Evolutionary conservation across 1,140 invertebrate genomes (phyloP).

Genomic region (Megalonaias nervosa): DNA sequence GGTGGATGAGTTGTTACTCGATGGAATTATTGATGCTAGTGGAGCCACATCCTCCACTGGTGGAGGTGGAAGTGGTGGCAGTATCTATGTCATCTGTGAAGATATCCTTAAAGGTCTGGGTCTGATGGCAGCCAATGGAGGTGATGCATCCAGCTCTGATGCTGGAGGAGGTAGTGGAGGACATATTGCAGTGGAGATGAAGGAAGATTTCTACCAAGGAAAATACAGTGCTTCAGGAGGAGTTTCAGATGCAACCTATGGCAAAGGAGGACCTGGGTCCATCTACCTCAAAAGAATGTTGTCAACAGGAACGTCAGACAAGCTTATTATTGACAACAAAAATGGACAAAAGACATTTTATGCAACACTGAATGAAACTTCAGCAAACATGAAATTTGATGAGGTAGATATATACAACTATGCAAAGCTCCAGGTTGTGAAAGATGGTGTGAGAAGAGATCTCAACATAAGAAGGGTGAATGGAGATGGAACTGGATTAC

Average conservation of each 20-base stretch:
- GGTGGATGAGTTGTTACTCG: slow-evolving; percentile 45
- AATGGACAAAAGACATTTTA: slow-evolving; percentile 54
- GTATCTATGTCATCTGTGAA: slow-evolving; percentile 47
- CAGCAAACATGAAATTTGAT: slow-evolving; percentile 47
- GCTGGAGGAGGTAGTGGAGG: slow-evolving; percentile 60
- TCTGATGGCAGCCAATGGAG: slow-evolving; percentile 47
- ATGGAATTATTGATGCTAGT: slow-evolving; percentile 50
- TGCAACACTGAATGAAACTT: slow-evolving; percentile 48
- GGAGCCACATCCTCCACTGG: slow-evolving; percentile 40
- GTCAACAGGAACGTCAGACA: slow-evolving; percentile 32
- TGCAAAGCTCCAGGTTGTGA: slow-evolving; percentile 53
- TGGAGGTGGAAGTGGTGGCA: slow-evolving; percentile 62
- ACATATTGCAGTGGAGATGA: slow-evolving; percentile 51
- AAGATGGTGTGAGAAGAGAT: slow-evolving; percentile 41
- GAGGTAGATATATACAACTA: slow-evolving; percentile 52
- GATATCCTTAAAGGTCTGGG: slow-evolving; percentile 52
- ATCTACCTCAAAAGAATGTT: slow-evolving; percentile 35
- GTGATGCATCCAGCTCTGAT: slow-evolving; percentile 31
- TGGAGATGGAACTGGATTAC: slow-evolving; percentile 57
- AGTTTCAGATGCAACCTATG: slow-evolving; percentile 40
- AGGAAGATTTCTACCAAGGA: slow-evolving; percentile 41
- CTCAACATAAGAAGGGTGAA: slow-evolving; percentile 54
- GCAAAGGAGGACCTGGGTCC: slow-evolving; percentile 55
- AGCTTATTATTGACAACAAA: slow-evolving; percentile 53
- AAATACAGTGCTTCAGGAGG: slow-evolving; percentile 50